Base-by-base conservation (phyloP, 2,113 vertebrate species). In the Dolichotis patagonum region DNA sequence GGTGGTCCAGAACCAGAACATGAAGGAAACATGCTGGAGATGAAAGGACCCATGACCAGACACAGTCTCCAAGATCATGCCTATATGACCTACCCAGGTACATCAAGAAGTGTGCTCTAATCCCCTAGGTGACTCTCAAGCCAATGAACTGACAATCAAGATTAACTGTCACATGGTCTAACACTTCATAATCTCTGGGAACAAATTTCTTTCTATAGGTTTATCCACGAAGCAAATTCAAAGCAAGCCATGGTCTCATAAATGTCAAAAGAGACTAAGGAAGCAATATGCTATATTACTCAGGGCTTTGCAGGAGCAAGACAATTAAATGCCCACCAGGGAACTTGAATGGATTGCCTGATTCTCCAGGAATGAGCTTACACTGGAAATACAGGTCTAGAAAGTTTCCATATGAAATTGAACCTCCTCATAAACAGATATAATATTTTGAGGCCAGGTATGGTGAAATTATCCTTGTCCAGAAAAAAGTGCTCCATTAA, bases 121-220 rank as follows among this genome's bases (percentile, higher is more conserved):
- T n/a, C 16, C 32, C 65, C 14, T n/a, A 16, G 6, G 35, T 8
- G 6, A 69, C 35, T 69, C 35, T 69, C 35, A 69, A n/a, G 35
- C 35, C 67, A 69, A 69, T 69, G 35, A 69, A 35, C 19, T 69
- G 67, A 69, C 16, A 69, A 17, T 69, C 35, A n/a, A 69, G 35
- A 69, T 69, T 69, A 69, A 69, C 17, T 69, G 67, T n/a, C 35
- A 69, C 67, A n/a, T 14, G 17, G 35, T 20, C 17, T 17, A 69
- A 69, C 32, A 69, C 17, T n/a, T n/a, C 35, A 69, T 20, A 88
- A 35, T 95, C 35, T 85, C 71, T 77, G 88, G 91, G 35, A 94
- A 90, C 52, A 90, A 92, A 94, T 67, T 67, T 96, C n/a, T 75
- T 91, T 69, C 88, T 4, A 32, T 43, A 77, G 92, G 28, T 7